Evolutionary conservation across 2,113 vertebrate species (phyloP).

Genomic region (Bombycilla garrulus): DNA sequence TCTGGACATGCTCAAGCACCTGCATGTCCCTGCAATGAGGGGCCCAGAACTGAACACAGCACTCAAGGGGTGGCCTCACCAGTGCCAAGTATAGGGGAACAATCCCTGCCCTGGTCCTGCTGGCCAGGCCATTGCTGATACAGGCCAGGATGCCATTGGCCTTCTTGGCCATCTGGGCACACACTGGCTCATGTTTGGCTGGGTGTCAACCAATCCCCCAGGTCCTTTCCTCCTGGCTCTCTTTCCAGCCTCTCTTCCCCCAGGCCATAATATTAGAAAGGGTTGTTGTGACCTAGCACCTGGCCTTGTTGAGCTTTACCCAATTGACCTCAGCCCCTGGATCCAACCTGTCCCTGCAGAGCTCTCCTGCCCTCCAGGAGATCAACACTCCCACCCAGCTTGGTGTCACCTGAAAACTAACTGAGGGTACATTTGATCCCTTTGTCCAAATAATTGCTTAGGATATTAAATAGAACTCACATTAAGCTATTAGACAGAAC

Average conservation of each 20-base stretch:
- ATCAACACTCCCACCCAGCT: fast-evolving
- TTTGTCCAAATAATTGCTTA: neutral
- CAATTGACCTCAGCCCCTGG: fast-evolving
- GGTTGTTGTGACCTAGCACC: neutral
- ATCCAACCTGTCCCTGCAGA: neutral
- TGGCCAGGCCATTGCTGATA: neutral
- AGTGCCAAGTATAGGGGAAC: fast-evolving
- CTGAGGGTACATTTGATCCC: neutral
- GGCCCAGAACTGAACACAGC: neutral
- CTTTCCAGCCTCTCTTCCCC: neutral
- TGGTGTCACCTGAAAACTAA: neutral
- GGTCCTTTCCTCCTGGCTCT: neutral
- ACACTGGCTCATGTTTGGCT: neutral
- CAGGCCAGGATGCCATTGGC: neutral
- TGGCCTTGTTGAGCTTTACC: neutral
- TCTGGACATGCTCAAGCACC: neutral
- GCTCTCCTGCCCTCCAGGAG: neutral
- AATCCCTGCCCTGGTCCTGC: neutral
- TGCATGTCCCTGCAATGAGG: neutral
- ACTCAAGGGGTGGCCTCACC: too few relatives aligned
- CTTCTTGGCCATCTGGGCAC: neutral
- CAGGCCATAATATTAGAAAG: too few relatives aligned
- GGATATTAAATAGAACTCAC: neutral
- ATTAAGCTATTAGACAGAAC: neutral
- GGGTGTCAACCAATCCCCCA: neutral